Evolutionary conservation across 2,113 vertebrate genomes (phyloP), one percentile per base, ranked within the genome.

Genomic region (Cryptotis parvus): DNA sequence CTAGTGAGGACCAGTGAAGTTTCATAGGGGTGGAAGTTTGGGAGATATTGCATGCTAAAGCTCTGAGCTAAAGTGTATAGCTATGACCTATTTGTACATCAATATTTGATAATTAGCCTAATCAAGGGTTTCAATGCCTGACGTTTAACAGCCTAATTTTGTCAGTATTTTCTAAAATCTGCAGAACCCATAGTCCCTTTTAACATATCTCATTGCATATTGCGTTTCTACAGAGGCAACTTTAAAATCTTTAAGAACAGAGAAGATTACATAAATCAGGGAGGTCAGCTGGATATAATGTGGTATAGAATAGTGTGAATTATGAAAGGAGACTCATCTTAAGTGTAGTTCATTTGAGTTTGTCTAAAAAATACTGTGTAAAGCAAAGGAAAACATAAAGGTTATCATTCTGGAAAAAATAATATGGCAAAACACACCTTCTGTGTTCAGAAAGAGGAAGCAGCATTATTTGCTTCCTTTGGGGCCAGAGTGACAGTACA

Each of bases 171-270:
- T 45, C 43, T 84, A 61, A 66, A n/a, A 29, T 55, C 90, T 70
- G 14, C 10, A 7, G 26, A 35, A 93, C 81, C 80, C 35, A 14
- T n/a, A 69, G 83, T 84, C 66, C 31, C 15, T 78, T 82, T 90
- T 70, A 9, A 43, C 85, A n/a, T 72, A 39, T 80, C 52, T 93
- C 20, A 35, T 41, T 76, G 41, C 37, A 72, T 26, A 73, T 72
- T 88, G 45, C 49, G 12, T 72, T 89, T 84, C 79, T 27, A 68
- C 7, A 86, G 61, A 33, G 1, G 26, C 11, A 78, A 49, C 22
- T 91, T 91, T 26, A 72, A 79, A 78, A 76, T 1, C 2, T 80
- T 89, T 84, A 89, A 83, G 68, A 77, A 84, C 45, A 77, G 80
- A 49, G 45, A 12, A 49, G 45, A 49, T 49, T 2, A 49, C 9